Conservation (phyloP, 2,797 vertebrate genomes). For the Apogon talboti region DNA sequence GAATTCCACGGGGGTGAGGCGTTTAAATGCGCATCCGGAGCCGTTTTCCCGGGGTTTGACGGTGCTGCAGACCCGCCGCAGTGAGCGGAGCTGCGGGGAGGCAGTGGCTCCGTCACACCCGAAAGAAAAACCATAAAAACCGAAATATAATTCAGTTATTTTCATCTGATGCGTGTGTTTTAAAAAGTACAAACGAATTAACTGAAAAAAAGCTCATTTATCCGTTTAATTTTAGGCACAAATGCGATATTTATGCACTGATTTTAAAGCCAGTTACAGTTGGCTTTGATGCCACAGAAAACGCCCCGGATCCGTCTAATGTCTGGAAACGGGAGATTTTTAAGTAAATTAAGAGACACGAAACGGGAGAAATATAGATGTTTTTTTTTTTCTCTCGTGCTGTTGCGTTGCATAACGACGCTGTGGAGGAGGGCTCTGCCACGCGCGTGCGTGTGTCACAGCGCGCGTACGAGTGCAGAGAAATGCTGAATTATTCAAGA, state of each 20-base stretch:
- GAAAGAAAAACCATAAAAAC: not conserved
- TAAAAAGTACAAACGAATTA: not conserved
- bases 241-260: not conserved
- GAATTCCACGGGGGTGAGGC: no score
- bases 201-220: not conserved
- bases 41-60: not conserved
- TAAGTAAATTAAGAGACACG: not conserved
- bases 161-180: not conserved
- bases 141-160: no score
- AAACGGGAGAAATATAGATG: conserved; percentile 7
- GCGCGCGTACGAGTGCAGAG: not conserved
- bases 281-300: no score
- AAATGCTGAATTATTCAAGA: conserved; percentile 66
- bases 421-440: conserved; percentile 46
- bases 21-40: not conserved
- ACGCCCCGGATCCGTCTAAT: conserved; percentile 20
- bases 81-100: conserved; percentile 21
- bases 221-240: not conserved
- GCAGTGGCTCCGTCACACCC: conserved; percentile 14
- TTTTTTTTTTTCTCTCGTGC: conserved; percentile 15
- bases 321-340: not conserved
- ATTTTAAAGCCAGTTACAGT: not conserved
- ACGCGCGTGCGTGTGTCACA: conserved; percentile 7
- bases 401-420: conserved; percentile 64
- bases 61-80: conserved; percentile 34